These are phyloP conservation scores for Oopsacas minuta DNA, from an alignment of 37 sponge, comb jelly and placozoan genomes.

Conservation along the genomic window DNA sequence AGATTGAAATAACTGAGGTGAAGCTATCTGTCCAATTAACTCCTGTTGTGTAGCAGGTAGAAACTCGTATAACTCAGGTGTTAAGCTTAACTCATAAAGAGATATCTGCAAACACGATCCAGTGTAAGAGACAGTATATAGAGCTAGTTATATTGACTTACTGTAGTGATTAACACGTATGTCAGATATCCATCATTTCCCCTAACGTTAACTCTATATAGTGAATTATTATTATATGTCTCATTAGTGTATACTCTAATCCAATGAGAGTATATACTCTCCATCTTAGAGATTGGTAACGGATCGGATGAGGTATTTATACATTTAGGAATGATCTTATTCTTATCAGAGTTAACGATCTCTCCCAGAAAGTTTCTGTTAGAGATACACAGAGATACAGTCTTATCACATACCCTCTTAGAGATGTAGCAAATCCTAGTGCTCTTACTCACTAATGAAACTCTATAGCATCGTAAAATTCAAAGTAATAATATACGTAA, in stretches of 20 bases:
- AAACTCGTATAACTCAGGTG: background rate
- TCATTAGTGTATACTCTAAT: background rate
- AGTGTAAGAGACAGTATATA: too few species aligned
- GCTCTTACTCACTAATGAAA: background rate
- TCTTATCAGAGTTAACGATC: background rate
- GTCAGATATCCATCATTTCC: background rate
- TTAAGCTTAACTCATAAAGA: background rate
- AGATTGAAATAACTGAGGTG: background rate
- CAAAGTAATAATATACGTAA: background rate
- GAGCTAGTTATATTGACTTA: background rate
- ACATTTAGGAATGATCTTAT: background rate
- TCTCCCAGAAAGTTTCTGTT: background rate
- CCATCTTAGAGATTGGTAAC: background rate
- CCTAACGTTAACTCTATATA: background rate
- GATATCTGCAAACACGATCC: background rate
- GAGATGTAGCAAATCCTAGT: background rate
- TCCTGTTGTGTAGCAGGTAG: background rate
- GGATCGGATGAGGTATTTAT: background rate
- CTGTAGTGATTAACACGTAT: background rate
- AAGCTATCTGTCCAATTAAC: background rate
- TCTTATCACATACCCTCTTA: background rate
- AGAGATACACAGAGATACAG: background rate
- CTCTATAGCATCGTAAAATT: background rate
- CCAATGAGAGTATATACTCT: background rate
- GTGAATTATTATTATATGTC: background rate